Conservation (phyloP, 2,113 vertebrate genomes). For the Eolophus roseicapilla region DNA sequence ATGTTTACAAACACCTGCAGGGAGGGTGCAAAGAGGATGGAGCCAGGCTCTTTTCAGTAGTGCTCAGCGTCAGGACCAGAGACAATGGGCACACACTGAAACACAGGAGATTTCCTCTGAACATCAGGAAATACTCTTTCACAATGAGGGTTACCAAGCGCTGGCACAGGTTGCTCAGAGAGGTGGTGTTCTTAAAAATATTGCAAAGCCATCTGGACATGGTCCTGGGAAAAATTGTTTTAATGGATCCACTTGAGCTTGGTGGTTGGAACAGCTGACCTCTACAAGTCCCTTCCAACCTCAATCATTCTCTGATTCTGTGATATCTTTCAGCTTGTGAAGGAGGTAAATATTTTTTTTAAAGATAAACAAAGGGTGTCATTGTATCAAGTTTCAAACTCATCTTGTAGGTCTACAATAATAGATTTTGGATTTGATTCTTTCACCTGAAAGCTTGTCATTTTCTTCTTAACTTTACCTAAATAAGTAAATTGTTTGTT, state of each 20-base stretch:
- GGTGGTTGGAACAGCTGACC: neutral
- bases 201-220: neutral
- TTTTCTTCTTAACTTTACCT: neutral
- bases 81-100: neutral
- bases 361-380: neutral
- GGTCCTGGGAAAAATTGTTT: rapidly evolving
- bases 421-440: neutral
- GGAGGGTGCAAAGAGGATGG: neutral
- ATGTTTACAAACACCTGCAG: neutral
- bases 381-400: neutral
- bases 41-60: rapidly evolving
- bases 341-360: neutral
- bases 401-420: neutral
- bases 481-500: neutral
- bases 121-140: neutral
- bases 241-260: neutral
- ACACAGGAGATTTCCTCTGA: neutral
- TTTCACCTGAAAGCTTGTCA: neutral
- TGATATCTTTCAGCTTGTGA: neutral
- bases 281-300: neutral
- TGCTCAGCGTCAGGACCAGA: neutral
- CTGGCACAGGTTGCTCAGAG: neutral
- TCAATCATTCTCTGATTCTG: neutral
- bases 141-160: neutral
- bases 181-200: neutral